Evolutionary conservation across 2,888 invertebrate species (phyloP).

Genomic region (Unio pictorum): DNA sequence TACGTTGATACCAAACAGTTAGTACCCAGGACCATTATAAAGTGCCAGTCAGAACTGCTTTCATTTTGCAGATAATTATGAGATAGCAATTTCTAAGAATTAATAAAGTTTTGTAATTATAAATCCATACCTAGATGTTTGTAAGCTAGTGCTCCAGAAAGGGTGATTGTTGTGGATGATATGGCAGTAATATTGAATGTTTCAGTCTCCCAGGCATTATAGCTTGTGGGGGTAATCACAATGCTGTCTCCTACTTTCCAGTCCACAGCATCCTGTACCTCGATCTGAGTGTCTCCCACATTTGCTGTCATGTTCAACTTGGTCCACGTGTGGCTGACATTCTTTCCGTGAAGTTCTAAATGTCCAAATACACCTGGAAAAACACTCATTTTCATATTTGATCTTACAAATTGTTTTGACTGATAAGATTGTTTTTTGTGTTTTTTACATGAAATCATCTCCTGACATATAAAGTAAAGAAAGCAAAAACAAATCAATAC

Average conservation of each 20-base stretch:
- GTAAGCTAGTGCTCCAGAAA: slow-evolving; percentile 46
- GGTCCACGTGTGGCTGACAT: slow-evolving; percentile 50
- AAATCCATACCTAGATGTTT: slow-evolving; percentile 48
- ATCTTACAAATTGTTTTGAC: no score
- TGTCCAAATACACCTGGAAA: slow-evolving; percentile 59
- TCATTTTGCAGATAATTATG: no score
- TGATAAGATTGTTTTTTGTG: no score
- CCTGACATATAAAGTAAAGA: no score
- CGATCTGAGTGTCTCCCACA: slow-evolving; percentile 40
- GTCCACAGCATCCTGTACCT: slow-evolving; percentile 40
- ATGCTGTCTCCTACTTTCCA: slow-evolving; percentile 58
- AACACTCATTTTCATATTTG: background rate
- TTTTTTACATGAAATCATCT: no score
- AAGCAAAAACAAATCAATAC: no score
- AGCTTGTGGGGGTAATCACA: slow-evolving; percentile 53
- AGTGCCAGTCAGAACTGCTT: no score
- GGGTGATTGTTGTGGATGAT: slow-evolving; percentile 40
- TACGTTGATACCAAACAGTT: no score
- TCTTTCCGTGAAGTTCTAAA: slow-evolving; percentile 58
- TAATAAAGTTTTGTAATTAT: background rate
- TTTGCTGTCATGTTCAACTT: slow-evolving; percentile 39
- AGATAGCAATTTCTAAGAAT: no score
- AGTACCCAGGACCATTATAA: no score
- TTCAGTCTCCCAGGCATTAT: slow-evolving; percentile 55
- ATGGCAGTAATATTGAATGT: slow-evolving; percentile 43